Evolutionary conservation across 2,113 vertebrate species (phyloP).

Genomic region (Brachionichthys hirsutus): DNA sequence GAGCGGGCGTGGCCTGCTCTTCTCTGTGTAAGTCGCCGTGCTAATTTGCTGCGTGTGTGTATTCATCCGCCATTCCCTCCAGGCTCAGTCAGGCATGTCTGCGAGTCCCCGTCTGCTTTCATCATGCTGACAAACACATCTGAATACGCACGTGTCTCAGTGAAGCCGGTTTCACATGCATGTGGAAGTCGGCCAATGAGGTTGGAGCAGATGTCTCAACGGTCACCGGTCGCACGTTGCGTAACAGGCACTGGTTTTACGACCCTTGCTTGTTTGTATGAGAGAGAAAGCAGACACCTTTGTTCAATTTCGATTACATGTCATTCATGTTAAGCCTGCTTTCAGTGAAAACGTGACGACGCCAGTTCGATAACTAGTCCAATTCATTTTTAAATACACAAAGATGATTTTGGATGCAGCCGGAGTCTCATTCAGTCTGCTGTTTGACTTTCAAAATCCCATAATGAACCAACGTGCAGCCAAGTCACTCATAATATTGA

Average conservation of each 20-base stretch:
- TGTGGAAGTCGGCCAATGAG: constrained; percentile 41
- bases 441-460: too few species aligned
- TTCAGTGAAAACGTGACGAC: background rate
- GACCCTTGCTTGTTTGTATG: background rate
- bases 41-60: constrained; percentile 19
- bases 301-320: constrained; percentile 4
- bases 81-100: background rate
- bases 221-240: constrained; percentile 53
- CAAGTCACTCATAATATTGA: too few species aligned
- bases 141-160: background rate
- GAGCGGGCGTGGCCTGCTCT: background rate
- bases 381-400: too few species aligned
- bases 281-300: background rate
- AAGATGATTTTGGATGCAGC: too few species aligned
- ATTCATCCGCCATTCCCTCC: constrained; percentile 17
- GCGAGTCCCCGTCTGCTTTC: background rate
- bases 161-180: background rate
- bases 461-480: too few species aligned
- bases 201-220: constrained; percentile 56
- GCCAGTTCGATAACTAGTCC: too few species aligned
- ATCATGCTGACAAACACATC: constrained; percentile 4
- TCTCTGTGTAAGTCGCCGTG: constrained; percentile 18
- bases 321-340: background rate
- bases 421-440: too few species aligned
- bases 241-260: constrained; percentile 38